Conservation (phyloP, 2,888 invertebrate genomes). For the Sipunculus nudus region DNA sequence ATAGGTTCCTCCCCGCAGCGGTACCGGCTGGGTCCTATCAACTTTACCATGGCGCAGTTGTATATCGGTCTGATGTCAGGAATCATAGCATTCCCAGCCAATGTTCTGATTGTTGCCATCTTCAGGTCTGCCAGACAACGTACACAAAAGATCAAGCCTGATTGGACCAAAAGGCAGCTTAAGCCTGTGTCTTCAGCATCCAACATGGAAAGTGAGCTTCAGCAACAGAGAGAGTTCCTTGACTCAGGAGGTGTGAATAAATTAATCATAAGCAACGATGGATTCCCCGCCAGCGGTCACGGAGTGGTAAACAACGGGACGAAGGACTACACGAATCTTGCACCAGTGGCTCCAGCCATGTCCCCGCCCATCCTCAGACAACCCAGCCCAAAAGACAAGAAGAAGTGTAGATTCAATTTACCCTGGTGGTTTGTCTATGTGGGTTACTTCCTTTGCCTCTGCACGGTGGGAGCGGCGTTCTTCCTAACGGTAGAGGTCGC, state of each 20-base stretch:
- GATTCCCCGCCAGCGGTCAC: too few species aligned
- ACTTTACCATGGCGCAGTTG: conserved; percentile 53
- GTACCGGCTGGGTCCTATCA: conserved; percentile 59
- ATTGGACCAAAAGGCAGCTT: neutral
- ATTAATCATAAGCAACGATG: neutral
- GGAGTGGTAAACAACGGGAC: too few species aligned
- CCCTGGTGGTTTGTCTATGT: conserved; percentile 25
- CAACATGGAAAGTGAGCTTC: too few species aligned
- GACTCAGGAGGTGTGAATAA: conserved; percentile 28
- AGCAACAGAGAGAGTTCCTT: conserved; percentile 30
- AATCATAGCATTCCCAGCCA: conserved; percentile 39
- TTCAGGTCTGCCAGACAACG: conserved; percentile 26
- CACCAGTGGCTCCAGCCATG: too few species aligned
- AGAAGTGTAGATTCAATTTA: conserved; percentile 19
- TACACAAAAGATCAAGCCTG: neutral
- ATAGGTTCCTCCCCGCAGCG: too few species aligned
- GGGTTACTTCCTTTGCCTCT: conserved; percentile 24
- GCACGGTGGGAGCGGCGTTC: conserved; percentile 20
- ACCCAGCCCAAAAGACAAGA: neutral
- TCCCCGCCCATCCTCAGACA: neutral
- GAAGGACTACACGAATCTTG: too few species aligned
- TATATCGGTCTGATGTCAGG: conserved; percentile 30
- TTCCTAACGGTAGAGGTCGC: conserved; percentile 26
- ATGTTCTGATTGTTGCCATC: conserved; percentile 33
- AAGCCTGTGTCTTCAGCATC: too few species aligned